Evolutionary conservation across 1,140 invertebrate genomes (phyloP).

Genomic region (Trachymyrmex septentrionalis): DNA sequence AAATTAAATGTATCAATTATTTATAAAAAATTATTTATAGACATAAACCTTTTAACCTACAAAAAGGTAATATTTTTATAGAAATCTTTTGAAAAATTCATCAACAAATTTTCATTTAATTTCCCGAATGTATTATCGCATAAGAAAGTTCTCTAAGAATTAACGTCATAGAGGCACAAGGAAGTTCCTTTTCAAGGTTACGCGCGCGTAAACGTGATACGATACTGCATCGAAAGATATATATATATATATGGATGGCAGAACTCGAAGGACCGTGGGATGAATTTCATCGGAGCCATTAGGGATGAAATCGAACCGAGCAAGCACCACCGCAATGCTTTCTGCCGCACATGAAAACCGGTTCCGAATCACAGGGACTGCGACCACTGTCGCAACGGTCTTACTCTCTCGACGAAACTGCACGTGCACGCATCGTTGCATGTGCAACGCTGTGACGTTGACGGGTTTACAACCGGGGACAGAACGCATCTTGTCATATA

Average conservation of each 20-base stretch:
- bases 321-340: constrained; percentile 76
- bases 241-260: background rate
- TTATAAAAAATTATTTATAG: too few relatives aligned
- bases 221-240: constrained; percentile 53
- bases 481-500: constrained; percentile 52
- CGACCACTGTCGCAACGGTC: constrained; percentile 65
- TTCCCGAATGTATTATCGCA: background rate
- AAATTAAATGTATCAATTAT: too few relatives aligned
- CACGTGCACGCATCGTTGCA: constrained; percentile 68
- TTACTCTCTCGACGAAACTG: constrained; percentile 66
- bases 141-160: background rate
- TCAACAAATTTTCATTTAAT: background rate
- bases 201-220: background rate
- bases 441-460: constrained; percentile 70
- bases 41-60: too few relatives aligned
- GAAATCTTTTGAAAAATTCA: background rate
- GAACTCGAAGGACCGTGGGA: constrained; percentile 66
- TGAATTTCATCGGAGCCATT: constrained; percentile 80
- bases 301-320: constrained; percentile 79
- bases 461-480: constrained; percentile 65
- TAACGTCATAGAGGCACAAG: constrained; percentile 2
- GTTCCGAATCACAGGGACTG: constrained; percentile 72
- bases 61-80: too few relatives aligned
- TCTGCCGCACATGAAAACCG: constrained; percentile 73
- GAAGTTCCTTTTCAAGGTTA: constrained; percentile 41